A percentile compares a stretch with the other conserved stretches of the same genome.
These are phyloP conservation scores for Pocillopora verrucosa DNA, from an alignment of 64 coral and sea anemone genomes.

Conservation along the genomic window DNA sequence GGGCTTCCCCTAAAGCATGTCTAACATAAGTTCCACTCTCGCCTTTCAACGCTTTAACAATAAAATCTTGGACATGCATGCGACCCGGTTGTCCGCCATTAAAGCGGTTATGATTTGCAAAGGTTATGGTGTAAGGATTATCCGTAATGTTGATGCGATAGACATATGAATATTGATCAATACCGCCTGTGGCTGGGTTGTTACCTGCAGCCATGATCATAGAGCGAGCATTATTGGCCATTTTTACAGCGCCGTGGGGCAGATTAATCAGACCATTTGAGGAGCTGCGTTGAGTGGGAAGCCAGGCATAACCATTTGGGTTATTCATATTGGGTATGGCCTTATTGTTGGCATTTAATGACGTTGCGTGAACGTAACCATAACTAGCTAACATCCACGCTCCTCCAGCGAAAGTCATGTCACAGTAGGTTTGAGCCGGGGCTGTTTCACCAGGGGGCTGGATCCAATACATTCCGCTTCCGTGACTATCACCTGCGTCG, in stretches of 20 bases:
- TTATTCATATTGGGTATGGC: constrained; percentile 92
- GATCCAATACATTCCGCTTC: constrained; percentile 97
- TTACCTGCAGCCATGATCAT: constrained; percentile 95
- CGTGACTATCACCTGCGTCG: constrained; percentile 68
- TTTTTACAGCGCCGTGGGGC: constrained; percentile 62
- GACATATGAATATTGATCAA: constrained; percentile 70
- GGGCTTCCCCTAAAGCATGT: constrained; percentile 62
- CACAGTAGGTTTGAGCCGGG: constrained; percentile 83
- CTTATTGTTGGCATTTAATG: constrained; percentile 19
- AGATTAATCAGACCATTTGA: constrained; percentile 62
- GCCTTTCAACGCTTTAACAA: constrained; percentile 77
- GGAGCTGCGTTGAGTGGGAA: constrained; percentile 31
- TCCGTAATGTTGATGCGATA: constrained; percentile 59
- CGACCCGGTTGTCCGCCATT: constrained; percentile 57
- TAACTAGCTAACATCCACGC: constrained; percentile 98
- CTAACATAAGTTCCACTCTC: constrained; percentile 59
- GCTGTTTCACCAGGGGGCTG: constrained; percentile 82
- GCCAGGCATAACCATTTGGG: constrained; percentile 80
- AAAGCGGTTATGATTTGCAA: constrained; percentile 81
- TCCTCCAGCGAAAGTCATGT: constrained; percentile 76
- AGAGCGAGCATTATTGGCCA: constrained; percentile 56
- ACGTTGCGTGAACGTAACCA: constrained; percentile 51
- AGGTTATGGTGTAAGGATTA: constrained; percentile 75
- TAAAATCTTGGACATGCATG: constrained; percentile 85
- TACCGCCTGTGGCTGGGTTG: constrained; percentile 71